Percentiles rank a stretch among this genome's conserved stretches.
These are phyloP conservation scores for Mesocricetus auratus DNA, from an alignment of 2,113 vertebrate genomes.

Conservation along the genomic window DNA sequence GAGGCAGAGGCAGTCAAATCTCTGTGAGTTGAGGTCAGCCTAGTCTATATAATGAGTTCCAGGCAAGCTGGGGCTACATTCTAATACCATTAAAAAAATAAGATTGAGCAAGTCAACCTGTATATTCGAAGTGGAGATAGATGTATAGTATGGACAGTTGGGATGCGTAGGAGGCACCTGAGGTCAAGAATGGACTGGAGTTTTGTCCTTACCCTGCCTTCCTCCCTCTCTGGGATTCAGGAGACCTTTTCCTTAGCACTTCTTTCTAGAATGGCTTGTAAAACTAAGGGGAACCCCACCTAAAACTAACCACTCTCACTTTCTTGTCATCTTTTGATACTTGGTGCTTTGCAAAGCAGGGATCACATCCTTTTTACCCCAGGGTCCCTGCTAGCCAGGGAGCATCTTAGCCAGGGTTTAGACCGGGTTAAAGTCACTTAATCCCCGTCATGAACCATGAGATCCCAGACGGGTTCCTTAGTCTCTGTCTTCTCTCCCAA, in stretches of 20 bases:
- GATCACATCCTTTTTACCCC: fast-evolving
- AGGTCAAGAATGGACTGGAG: background rate
- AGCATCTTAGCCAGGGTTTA: background rate
- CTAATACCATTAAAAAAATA: background rate
- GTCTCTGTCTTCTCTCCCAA: background rate
- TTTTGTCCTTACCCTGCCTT: background rate
- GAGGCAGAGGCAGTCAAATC: background rate
- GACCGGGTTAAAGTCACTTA: background rate
- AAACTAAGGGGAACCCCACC: background rate
- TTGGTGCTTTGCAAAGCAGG: background rate
- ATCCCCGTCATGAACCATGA: background rate
- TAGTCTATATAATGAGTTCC: background rate
- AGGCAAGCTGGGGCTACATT: background rate
- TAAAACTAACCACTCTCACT: background rate
- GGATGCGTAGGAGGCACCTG: fast-evolving
- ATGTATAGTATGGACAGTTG: fast-evolving
- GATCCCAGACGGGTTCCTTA: background rate
- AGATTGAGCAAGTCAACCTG: background rate
- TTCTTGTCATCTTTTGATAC: background rate
- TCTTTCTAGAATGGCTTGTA: background rate
- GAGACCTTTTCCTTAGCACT: background rate
- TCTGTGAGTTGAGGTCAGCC: background rate
- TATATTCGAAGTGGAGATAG: too few species aligned
- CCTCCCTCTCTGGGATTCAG: background rate
- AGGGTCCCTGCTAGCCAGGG: background rate